A percentile compares a stretch with the other conserved stretches of the same genome.
phyloP scores from a whole-genome alignment of 1,140 invertebrate genomes.

The Helicoverpa zea region DNA sequence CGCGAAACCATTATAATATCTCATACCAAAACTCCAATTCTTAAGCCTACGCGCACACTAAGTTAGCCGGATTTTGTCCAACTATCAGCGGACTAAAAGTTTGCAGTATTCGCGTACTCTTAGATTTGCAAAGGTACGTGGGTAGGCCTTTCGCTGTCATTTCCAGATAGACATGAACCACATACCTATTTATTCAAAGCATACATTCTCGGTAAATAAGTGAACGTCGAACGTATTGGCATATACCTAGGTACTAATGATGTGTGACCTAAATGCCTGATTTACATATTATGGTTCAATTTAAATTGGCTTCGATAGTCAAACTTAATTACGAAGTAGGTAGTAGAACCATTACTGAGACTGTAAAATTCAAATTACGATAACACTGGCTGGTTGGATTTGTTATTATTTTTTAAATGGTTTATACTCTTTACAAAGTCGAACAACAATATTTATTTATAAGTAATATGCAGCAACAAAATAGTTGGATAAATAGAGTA shows the following conservation, averaged over 20 bases:
- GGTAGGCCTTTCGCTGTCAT: background rate
- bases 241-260: conserved; percentile 53
- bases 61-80: background rate
- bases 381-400: background rate
- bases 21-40: too few species aligned
- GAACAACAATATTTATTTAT: too few species aligned
- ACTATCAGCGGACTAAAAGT: background rate
- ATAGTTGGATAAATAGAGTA: too few species aligned
- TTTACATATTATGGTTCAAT: conserved; percentile 40
- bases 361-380: background rate
- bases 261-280: conserved; percentile 61
- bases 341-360: background rate
- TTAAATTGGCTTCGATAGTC: conserved; percentile 9
- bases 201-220: conserved; percentile 16
- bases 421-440: too few species aligned
- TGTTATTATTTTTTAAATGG: background rate
- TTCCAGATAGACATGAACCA: background rate
- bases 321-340: conserved; percentile 24
- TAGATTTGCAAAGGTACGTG: too few species aligned
- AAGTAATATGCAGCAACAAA: too few species aligned
- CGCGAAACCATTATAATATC: too few species aligned
- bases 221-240: conserved; percentile 49
- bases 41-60: too few species aligned
- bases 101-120: too few species aligned
- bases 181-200: background rate